phyloP scores from a whole-genome alignment of 2,888 invertebrate genomes.

The Mythimna vitellina region DNA sequence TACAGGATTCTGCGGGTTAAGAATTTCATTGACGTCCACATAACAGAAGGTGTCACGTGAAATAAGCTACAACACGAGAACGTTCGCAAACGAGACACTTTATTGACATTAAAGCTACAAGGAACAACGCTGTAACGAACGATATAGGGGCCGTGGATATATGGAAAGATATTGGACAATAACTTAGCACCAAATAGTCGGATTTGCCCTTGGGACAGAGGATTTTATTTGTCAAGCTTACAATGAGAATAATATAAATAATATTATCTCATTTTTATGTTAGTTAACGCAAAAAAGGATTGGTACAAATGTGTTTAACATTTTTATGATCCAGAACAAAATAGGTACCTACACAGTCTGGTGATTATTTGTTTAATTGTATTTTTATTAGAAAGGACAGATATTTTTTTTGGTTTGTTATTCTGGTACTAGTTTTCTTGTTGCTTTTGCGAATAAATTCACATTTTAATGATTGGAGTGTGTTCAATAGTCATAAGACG shows the following conservation, averaged over 20 bases:
- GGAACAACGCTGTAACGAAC: constrained; percentile 37
- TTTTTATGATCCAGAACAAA: constrained; percentile 14
- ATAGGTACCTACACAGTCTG: constrained; percentile 5
- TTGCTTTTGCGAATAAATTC: not conserved
- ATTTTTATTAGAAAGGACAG: not conserved
- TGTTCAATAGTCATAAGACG: not conserved
- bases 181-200: constrained; percentile 47
- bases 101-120: constrained; percentile 50
- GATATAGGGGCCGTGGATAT: constrained; percentile 23
- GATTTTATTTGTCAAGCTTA: constrained; percentile 50
- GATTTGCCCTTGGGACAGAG: constrained; percentile 37
- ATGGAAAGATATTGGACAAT: constrained; percentile 49
- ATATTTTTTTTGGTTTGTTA: not conserved
- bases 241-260: constrained; percentile 43
- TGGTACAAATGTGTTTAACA: not conserved
- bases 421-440: not conserved
- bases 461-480: not conserved
- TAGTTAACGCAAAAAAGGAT: constrained; percentile 8
- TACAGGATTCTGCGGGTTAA: not conserved
- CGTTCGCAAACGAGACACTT: constrained; percentile 47
- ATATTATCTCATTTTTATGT: constrained; percentile 34
- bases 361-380: constrained; percentile 4
- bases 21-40: constrained; percentile 4
- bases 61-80: constrained; percentile 34
- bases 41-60: constrained; percentile 16